A percentile compares a stretch with the other conserved stretches of the same genome.
These are phyloP conservation scores for Lumbricus terrestris DNA, from an alignment of 2,888 invertebrate genomes.

Conservation along the genomic window DNA sequence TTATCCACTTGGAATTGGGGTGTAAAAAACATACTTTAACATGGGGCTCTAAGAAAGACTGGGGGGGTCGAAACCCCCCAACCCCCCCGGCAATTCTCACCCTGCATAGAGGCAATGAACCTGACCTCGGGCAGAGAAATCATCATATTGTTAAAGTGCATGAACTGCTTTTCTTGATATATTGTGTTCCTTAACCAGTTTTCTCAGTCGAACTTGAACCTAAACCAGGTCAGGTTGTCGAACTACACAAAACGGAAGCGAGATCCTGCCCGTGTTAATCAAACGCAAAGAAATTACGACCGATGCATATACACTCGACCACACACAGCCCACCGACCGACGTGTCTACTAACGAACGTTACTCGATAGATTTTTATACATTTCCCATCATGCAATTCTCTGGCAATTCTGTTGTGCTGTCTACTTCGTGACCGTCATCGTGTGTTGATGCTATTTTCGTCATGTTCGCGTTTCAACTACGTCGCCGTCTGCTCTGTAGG, in stretches of 20 bases:
- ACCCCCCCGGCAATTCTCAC: too few relatives aligned
- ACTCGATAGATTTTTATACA: not conserved
- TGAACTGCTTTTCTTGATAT: not conserved
- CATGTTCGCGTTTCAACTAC: not conserved
- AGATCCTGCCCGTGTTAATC: constrained; percentile 8
- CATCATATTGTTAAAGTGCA: not conserved
- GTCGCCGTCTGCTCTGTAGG: not conserved
- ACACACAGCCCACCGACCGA: constrained; percentile 12
- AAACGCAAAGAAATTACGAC: not conserved
- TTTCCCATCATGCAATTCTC: not conserved
- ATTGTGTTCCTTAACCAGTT: not conserved
- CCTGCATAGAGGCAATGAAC: too few relatives aligned
- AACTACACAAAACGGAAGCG: constrained; percentile 30
- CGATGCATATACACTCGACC: not conserved
- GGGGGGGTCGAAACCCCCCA: too few relatives aligned
- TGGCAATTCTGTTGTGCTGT: not conserved
- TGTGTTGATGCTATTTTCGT: not conserved
- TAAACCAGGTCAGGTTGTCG: constrained; percentile 24
- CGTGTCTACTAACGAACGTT: not conserved
- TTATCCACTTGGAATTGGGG: too few relatives aligned
- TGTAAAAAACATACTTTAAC: too few relatives aligned
- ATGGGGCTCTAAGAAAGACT: too few relatives aligned
- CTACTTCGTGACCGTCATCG: not conserved
- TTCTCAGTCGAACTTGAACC: constrained; percentile 30
- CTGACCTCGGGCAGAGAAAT: too few relatives aligned